Percentiles rank a stretch among this genome's conserved stretches.
phyloP scores from a whole-genome alignment of 37 sponge, comb jelly and placozoan species.

The Beroe forskalii region DNA sequence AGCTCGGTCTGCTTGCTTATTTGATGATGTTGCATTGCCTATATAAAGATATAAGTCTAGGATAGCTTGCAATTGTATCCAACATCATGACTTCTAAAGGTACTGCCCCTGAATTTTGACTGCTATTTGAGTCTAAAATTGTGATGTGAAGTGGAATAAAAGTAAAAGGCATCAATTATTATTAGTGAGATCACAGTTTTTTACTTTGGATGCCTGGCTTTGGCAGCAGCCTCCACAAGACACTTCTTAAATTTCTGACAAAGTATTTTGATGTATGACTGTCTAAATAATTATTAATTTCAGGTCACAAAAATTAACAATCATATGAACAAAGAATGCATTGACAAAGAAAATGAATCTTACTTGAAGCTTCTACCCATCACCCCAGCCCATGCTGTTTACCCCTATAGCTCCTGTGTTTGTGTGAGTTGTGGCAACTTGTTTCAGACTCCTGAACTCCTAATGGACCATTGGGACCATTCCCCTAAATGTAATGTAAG shows the following conservation, averaged over 20 bases:
- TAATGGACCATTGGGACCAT: conserved; percentile 22
- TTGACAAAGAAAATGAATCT: neutral
- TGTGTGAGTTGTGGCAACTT: conserved; percentile 22
- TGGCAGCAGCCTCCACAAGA: neutral
- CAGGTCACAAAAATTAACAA: conserved; percentile 38
- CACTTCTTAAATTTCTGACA: neutral
- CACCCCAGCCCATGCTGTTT: neutral
- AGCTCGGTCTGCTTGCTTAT: too few relatives aligned
- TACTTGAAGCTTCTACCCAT: neutral
- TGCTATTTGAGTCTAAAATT: too few relatives aligned
- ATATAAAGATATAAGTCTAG: too few relatives aligned
- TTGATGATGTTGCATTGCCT: too few relatives aligned
- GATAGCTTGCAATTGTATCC: too few relatives aligned
- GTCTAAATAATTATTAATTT: neutral
- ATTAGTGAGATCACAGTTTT: too few relatives aligned
- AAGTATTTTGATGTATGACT: neutral
- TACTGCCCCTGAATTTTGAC: too few relatives aligned
- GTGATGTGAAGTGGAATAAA: neutral
- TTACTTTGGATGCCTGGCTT: neutral
- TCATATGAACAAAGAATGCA: neutral
- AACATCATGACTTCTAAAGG: too few relatives aligned
- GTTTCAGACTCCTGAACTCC: conserved; percentile 7
- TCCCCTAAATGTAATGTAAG: conserved; percentile 15
- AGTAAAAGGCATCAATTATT: neutral
- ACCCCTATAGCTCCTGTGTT: conserved; percentile 30